Conservation (phyloP, 2,797 vertebrate species). For the Halcyon chelicuti region DNA sequence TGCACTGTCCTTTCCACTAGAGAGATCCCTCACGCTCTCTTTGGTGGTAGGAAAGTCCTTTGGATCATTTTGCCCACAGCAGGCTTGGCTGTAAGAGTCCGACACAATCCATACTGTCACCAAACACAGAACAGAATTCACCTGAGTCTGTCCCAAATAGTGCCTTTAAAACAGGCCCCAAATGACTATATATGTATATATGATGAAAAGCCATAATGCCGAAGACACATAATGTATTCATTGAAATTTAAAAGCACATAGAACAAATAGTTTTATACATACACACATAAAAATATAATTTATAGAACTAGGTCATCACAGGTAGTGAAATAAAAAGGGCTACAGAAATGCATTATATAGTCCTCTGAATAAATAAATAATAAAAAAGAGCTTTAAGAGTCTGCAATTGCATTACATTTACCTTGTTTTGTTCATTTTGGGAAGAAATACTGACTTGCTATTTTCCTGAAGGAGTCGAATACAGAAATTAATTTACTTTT, state of each 20-base stretch:
- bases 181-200: not conserved
- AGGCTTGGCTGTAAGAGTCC: constrained; percentile 24
- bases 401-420: not conserved
- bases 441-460: not conserved
- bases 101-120: constrained; percentile 7
- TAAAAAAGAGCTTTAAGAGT: not conserved
- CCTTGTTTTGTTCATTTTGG: not conserved
- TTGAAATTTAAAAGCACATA: not conserved
- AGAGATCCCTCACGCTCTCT: not conserved
- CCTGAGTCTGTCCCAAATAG: constrained; percentile 15
- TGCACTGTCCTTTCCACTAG: not conserved
- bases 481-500: not conserved
- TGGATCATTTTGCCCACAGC: constrained; percentile 7
- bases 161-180: constrained; percentile 59
- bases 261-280: not conserved
- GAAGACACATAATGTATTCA: not conserved
- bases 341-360: constrained; percentile 20
- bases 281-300: not conserved
- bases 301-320: not conserved
- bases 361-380: not conserved
- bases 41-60: constrained; percentile 47
- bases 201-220: constrained; percentile 29
- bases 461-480: not conserved
- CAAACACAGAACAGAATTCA: not conserved
- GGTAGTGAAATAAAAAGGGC: not conserved